phyloP scores from a whole-genome alignment of 2,113 vertebrate genomes.

The Cavia porcellus region DNA sequence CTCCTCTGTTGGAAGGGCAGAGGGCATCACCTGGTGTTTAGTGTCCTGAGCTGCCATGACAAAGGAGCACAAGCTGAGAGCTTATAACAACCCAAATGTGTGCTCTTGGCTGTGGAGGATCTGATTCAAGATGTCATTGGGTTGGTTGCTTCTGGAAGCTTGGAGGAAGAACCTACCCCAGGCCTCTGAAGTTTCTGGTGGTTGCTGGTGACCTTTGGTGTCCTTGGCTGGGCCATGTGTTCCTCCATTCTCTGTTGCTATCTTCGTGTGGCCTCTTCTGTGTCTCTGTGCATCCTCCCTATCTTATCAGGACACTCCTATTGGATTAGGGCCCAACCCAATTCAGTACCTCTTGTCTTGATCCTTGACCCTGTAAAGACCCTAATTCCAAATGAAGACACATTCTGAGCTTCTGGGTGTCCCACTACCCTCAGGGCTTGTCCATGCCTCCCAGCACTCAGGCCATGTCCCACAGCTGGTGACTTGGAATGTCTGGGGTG shows the following conservation, averaged over 20 bases:
- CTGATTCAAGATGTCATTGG: not conserved
- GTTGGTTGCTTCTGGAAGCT: not conserved
- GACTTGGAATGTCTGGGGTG: not conserved
- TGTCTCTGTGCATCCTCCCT: not conserved
- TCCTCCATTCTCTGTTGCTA: not conserved
- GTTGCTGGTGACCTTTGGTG: not conserved
- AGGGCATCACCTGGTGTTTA: not conserved
- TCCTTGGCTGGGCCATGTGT: rapidly evolving
- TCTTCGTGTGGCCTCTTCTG: no score
- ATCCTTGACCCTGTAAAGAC: not conserved
- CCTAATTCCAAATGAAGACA: not conserved
- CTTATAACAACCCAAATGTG: not conserved
- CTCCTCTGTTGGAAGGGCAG: rapidly evolving
- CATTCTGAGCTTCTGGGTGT: not conserved
- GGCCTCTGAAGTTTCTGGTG: not conserved
- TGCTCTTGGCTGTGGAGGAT: not conserved
- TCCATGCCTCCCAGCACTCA: rapidly evolving
- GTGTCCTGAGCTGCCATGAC: not conserved
- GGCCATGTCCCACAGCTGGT: rapidly evolving
- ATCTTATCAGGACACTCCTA: not conserved
- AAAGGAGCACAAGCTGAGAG: rapidly evolving
- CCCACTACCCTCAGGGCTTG: not conserved
- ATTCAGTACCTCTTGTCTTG: not conserved
- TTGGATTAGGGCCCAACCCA: not conserved
- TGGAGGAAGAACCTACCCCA: not conserved